Conservation (phyloP, 1,140 invertebrate genomes). For the Diachasmimorpha longicaudata region DNA sequence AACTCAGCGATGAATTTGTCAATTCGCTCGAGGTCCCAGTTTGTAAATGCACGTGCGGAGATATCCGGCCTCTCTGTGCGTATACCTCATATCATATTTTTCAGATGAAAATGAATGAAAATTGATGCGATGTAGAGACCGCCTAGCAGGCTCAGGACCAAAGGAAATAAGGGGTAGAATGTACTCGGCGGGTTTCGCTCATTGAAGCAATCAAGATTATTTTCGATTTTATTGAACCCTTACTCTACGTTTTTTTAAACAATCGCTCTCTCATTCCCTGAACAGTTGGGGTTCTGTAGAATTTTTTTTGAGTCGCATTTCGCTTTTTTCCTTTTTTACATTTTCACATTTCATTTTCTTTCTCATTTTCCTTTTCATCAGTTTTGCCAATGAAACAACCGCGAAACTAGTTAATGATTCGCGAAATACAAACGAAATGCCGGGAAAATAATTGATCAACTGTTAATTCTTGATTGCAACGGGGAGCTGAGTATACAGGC, state of each 20-base stretch:
- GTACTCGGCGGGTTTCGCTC: conserved; percentile 5
- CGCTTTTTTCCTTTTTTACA: too few relatives aligned
- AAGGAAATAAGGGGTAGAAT: conserved; percentile 12
- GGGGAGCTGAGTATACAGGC: not conserved
- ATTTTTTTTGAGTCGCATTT: too few relatives aligned
- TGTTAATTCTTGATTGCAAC: not conserved
- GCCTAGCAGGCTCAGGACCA: conserved; percentile 30
- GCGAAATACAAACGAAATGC: too few relatives aligned
- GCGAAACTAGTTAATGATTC: too few relatives aligned
- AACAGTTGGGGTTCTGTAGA: too few relatives aligned
- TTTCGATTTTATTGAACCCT: too few relatives aligned
- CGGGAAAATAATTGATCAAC: not conserved
- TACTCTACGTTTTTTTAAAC: too few relatives aligned
- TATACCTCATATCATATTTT: conserved; percentile 46
- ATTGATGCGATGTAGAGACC: conserved; percentile 5
- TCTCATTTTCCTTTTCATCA: too few relatives aligned
- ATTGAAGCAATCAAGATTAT: too few relatives aligned
- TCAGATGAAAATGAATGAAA: conserved; percentile 4
- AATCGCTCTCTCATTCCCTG: too few relatives aligned
- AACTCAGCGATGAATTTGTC: not conserved
- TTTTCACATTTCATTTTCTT: too few relatives aligned
- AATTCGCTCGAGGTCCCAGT: conserved; percentile 46
- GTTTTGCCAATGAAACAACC: too few relatives aligned
- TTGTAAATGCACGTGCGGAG: conserved; percentile 25
- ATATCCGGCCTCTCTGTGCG: conserved; percentile 27